Base-by-base conservation (phyloP, 2,113 vertebrate genomes). In the Alaudala cheleensis region DNA sequence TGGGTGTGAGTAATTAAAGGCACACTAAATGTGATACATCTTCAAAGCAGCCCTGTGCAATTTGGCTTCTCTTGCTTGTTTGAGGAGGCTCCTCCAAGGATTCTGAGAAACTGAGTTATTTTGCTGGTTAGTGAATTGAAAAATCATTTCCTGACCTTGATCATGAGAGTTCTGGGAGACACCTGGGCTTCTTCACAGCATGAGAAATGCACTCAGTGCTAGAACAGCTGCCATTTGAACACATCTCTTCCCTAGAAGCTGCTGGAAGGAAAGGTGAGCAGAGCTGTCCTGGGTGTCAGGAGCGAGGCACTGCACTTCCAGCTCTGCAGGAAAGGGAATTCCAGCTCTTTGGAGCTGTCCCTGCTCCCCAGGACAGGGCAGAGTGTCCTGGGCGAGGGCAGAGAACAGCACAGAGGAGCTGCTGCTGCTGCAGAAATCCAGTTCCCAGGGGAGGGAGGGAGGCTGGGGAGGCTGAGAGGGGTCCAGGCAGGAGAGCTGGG, bases 1-100 rank as follows among this genome's bases (percentile, higher is more conserved):
- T 79, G 90, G 62, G 74, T 95, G 90, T 91, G 95, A 83, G 91
- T 94, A 87, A 96, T 97, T 97, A 96, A 85, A 88, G 82, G 8
- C 28, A 67, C 37, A 34, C 20, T 28, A 45, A 88, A 74, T 37
- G 8, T 34, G 70, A 88, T 86, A 19, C 51, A 81, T 96, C 78
- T 94, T 95, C 91, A 69, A 73, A 92, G 66, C 24, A 44, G 16
- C 67, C 21, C 22, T 3, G 26, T 40, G 11, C 72, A 58, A 79
- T 90, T 92, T 95, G 57, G 33, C 23, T 16, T 74, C 58, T 66
- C 72, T 62, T 17, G 34, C 39, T 62, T 57, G 60, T 61, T 65
- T 81, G 70, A 79, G 56, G 44, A 64, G 31, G 31, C 21, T 81
- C 1, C 80, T 60, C 28, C 44, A 31, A 86, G 29, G 50, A 21